Conservation (phyloP, 1,140 invertebrate species). For the Diorhabda elongata region DNA sequence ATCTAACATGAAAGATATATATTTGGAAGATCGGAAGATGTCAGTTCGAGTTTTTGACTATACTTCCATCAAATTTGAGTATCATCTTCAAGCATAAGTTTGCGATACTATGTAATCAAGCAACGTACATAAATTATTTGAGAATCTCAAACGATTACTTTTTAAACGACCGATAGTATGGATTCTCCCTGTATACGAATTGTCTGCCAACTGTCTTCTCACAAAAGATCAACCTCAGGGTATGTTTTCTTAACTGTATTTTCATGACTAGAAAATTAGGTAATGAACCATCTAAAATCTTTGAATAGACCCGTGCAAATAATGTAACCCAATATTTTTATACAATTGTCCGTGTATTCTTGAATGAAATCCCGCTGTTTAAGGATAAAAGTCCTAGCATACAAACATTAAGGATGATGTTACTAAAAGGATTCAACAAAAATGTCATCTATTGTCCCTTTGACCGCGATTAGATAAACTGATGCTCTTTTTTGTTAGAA, state of each 20-base stretch:
- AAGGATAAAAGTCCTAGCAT: background rate
- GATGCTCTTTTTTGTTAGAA: slow-evolving; percentile 4
- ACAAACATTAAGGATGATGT: slow-evolving; percentile 8
- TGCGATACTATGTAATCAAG: no score
- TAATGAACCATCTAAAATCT: background rate
- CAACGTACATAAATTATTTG: no score
- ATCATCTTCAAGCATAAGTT: no score
- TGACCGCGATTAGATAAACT: slow-evolving; percentile 5
- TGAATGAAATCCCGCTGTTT: background rate
- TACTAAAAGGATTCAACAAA: slow-evolving; percentile 4
- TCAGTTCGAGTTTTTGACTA: no score
- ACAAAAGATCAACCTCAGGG: background rate
- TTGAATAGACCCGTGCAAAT: slow-evolving; percentile 7
- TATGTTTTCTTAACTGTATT: slow-evolving; percentile 1
- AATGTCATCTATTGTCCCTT: slow-evolving; percentile 8
- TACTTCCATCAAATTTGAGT: no score
- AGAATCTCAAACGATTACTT: no score
- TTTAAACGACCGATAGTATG: no score
- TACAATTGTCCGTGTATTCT: background rate
- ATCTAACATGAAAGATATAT: no score
- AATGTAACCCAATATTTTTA: slow-evolving; percentile 8
- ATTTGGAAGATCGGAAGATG: no score
- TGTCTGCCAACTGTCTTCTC: no score
- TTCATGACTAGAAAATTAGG: slow-evolving; percentile 5
- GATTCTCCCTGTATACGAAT: no score